Evolutionary conservation across 2,888 invertebrate genomes (phyloP), one percentile per base, ranked within the genome.

Genomic region (Hylaea fasciaria): DNA sequence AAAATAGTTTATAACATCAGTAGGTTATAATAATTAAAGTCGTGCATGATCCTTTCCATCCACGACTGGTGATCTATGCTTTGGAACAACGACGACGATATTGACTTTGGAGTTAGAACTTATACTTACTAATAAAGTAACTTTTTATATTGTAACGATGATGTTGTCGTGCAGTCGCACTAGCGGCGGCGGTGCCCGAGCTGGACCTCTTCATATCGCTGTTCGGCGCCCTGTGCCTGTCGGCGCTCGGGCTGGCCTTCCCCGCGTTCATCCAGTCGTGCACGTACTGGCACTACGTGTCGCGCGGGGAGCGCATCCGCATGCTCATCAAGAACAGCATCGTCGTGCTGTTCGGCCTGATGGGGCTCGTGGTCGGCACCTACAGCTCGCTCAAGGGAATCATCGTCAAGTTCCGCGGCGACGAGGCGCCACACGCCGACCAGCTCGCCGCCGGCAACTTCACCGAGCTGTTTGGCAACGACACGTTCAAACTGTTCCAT

Each of bases 211-310:
- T 97, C 74, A 95, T 95, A 66, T 96, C 96, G 0, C 89, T 96
- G 44, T 95, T 96, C 76, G 98, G 98, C n/a, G 98, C 98, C 0
- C 93, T 98, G 1, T 97, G 97, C 68, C 92, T 98, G 46, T 97
- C 98, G 0, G 96, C 96, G 0, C 93, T 98, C 57, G 98, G 98
- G 0, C 93, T 98, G 47, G 96, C 97, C 0, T 96, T 98, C 83
- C 98, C 98, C 10, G 97, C 98, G 0, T 90, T 97, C 65, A 96
- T 98, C 70, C 96, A 98, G 78, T 94, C 96, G 68, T 95, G 96
- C 82, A 95, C 96, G 0, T 95, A 95, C 81, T 98, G 97, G 96
- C 94, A 95, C 74, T 91, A 93, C 56, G 93, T 92, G 7, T 90
- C 91, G 0, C 93, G 94, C 12, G 78, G 89, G 0, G 92, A 93